Percentiles rank a stretch among this genome's conserved stretches.
phyloP scores from a whole-genome alignment of 2,797 vertebrate species.

The Pangasius larnaudii region DNA sequence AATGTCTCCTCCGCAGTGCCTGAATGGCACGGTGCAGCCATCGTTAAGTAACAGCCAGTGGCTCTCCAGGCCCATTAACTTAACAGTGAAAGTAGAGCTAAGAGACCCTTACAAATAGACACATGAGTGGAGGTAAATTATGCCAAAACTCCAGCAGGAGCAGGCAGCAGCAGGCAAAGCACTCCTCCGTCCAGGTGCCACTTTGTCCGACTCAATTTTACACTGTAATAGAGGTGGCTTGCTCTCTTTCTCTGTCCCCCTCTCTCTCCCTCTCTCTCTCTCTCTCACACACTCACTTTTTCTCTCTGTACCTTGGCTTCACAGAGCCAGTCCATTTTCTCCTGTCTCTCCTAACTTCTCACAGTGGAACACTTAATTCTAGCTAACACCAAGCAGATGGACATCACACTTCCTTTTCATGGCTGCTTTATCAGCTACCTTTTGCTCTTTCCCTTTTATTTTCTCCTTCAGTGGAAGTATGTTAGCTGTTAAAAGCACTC shows the following conservation, averaged over 20 bases:
- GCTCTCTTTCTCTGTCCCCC: constrained; percentile 56
- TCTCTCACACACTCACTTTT: neutral
- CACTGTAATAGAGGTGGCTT: constrained; percentile 77
- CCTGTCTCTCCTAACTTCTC: constrained; percentile 57
- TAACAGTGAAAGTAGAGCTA: constrained; percentile 62
- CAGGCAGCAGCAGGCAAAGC: constrained; percentile 65
- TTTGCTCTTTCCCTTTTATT: constrained; percentile 27
- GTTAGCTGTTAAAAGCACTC: constrained; percentile 30
- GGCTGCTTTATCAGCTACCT: constrained; percentile 52
- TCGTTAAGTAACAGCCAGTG: constrained; percentile 77
- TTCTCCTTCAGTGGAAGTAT: constrained; percentile 28
- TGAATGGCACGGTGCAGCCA: constrained; percentile 12
- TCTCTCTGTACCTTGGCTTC: constrained; percentile 30
- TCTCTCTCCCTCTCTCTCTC: constrained; percentile 51
- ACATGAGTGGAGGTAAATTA: constrained; percentile 78
- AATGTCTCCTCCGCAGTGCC: constrained; percentile 17
- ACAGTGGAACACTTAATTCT: constrained; percentile 72
- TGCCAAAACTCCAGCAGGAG: constrained; percentile 70
- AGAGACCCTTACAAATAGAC: constrained; percentile 77
- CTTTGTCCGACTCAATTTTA: constrained; percentile 80
- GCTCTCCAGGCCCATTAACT: constrained; percentile 78
- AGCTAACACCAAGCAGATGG: constrained; percentile 66
- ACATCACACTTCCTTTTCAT: constrained; percentile 52
- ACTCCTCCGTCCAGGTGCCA: constrained; percentile 75
- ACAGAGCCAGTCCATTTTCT: constrained; percentile 58